Evolutionary conservation across 2,888 invertebrate genomes (phyloP).

Genomic region (Dryomyza anilis): DNA sequence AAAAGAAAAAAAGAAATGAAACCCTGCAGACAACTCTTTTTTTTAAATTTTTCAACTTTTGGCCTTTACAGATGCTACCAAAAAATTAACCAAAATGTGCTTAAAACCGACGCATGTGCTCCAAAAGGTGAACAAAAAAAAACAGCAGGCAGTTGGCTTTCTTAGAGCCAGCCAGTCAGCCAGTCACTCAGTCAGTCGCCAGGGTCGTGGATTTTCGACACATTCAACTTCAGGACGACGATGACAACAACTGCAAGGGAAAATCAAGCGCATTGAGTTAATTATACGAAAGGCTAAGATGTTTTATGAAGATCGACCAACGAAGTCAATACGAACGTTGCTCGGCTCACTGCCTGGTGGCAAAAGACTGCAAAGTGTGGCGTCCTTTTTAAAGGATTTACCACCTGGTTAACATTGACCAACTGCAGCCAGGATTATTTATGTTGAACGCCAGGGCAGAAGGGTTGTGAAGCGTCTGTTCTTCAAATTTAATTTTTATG

Average conservation of each 20-base stretch:
- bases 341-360: too few species aligned
- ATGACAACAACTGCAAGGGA: background rate
- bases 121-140: background rate
- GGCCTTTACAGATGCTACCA: constrained; percentile 20
- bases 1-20: background rate
- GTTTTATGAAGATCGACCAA: too few species aligned
- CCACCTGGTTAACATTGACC: constrained; percentile 24
- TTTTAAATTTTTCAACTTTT: background rate
- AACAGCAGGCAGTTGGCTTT: constrained; percentile 15
- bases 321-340: too few species aligned
- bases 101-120: constrained; percentile 18
- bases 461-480: constrained; percentile 12
- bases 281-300: constrained; percentile 22
- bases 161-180: background rate
- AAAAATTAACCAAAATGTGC: constrained; percentile 21
- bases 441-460: background rate
- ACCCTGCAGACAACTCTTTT: background rate
- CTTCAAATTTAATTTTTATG: constrained; percentile 7
- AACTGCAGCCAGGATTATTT: constrained; percentile 26
- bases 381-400: constrained; percentile 26
- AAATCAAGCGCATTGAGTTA: constrained; percentile 21
- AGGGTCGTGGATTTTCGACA: constrained; percentile 13
- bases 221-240: background rate
- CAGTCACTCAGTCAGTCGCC: background rate
- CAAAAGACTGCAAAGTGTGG: constrained; percentile 13